Base-by-base conservation (phyloP, 2,888 invertebrate species). In the Priocnemis perturbator region DNA sequence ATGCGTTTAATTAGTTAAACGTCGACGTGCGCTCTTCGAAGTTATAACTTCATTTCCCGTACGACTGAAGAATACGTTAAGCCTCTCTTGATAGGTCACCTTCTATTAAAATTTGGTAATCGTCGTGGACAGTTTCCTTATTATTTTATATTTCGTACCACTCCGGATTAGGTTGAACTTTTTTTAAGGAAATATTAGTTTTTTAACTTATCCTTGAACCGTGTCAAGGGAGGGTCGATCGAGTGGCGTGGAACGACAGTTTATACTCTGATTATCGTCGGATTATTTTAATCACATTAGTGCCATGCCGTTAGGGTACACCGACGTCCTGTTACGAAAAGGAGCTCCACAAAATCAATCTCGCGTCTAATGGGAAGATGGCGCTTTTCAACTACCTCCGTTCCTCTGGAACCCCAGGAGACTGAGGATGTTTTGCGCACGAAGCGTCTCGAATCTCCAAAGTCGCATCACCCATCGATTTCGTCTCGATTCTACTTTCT, bases 271-370 rank as follows among this genome's bases (percentile, higher is more conserved):
- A 80, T 80, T 74, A 73, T 74, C 71, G 71, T 53, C 52, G 76
- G 76, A 80, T 80, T 79, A 82, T 79, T 83, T 84, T 81, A 83
- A 84, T 83, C 83, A 79, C 82, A 81, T 83, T 81, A 81, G 81
- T 75, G 78, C 72, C 71, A 62, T 64, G 68, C 64, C 70, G 63
- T 67, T 71, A 61, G 58, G 71, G 60, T 68, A 67, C 69, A 70
- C 60, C 63, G 69, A 70, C 75, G 68, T 68, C 79, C 73, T 75
- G 74, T 77, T 79, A 75, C 79, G 76, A 72, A 71, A 73, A 73
- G 74, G 77, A 76, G 78, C 77, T 76, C 78, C 76, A 77, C 81
- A 82, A 84, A 85, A 84, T 84, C 85, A 84, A 84, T 84, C 83
- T 85, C 79, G 73, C 78, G 73, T 82, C 74, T 83, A 83, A 83